Evolutionary conservation across 2,888 invertebrate genomes (phyloP), one percentile per base, ranked within the genome.

Genomic region (Adelphocoris suturalis): DNA sequence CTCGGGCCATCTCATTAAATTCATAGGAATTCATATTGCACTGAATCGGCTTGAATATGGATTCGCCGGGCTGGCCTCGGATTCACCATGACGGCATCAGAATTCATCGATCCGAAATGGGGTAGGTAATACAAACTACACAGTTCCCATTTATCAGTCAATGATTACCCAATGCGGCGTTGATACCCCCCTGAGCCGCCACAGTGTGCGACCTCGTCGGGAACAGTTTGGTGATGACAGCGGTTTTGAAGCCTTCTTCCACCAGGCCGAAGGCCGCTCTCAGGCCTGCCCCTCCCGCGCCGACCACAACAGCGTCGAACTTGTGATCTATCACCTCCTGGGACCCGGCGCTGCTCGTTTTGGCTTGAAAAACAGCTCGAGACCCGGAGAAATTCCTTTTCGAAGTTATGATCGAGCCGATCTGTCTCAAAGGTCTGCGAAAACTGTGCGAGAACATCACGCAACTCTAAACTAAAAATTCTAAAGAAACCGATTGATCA

Each of bases 171-270:
- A 99, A 94, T 4, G 99, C 99, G 85, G 99, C 99, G 95, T 99
- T 99, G 92, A 99, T 98, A 91, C 99, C 99, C 91, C 99, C 99
- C 93, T 99, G 99, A 0, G 99, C 99, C 76, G 99, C 99, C 9
- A 99, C 98, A 9, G 99, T 99, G 93, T 99, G 99, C 27, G 99
- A 99, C 92, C 99, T 95, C 0, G 99, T 99, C 0, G 99, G 99
- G 93, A 99, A 99, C 82, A 99, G 94, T 94, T 99, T 99, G 12
- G 99, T 98, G 89, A 99, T 96, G 80, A 99, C 99, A 86, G 99
- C 99, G 0, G 99, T 99, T 92, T 97, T 97, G 93, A 99, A 99
- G 3, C 99, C 99, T 93, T 98, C 97, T 92, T 97, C 97, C 0
- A 99, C 98, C 52, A 99, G 94, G 90, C 99, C 99, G 93, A 99